Evolutionary conservation across 2,888 invertebrate species (phyloP).

Genomic region (Lampropteryx suffumata): DNA sequence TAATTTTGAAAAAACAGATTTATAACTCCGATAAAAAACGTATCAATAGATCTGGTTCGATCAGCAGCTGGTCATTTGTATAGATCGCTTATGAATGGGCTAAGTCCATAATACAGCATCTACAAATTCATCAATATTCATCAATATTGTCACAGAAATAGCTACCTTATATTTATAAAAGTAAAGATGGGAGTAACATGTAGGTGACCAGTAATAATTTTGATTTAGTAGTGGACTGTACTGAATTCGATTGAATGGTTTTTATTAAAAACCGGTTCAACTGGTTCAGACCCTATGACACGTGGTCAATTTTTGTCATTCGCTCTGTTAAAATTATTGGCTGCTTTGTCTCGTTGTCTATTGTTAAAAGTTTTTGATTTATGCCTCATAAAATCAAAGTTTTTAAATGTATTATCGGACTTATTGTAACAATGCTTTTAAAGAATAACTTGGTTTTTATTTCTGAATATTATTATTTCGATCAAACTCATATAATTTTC

Average conservation of each 20-base stretch:
- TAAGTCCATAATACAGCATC: conserved; percentile 15
- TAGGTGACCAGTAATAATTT: conserved; percentile 13
- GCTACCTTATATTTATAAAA: not conserved
- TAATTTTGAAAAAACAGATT: conserved; percentile 18
- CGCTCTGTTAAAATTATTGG: conserved; percentile 69
- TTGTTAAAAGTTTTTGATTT: conserved; percentile 21
- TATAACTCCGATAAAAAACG: conserved; percentile 25
- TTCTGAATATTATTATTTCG: too few species aligned
- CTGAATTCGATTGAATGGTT: conserved; percentile 73
- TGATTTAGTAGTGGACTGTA: conserved; percentile 43
- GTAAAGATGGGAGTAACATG: conserved; percentile 11
- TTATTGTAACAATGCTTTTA: too few species aligned
- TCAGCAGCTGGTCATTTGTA: conserved; percentile 38
- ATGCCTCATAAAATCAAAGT: conserved; percentile 13
- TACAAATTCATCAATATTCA: conserved; percentile 25
- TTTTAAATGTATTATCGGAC: not conserved
- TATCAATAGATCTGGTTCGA: conserved; percentile 38
- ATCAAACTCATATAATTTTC: too few species aligned
- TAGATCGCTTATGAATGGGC: conserved; percentile 21
- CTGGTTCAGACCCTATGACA: conserved; percentile 71
- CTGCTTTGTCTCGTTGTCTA: conserved; percentile 51
- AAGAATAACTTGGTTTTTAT: too few species aligned
- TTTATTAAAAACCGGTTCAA: conserved; percentile 74
- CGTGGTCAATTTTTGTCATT: conserved; percentile 78
- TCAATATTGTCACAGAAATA: conserved; percentile 3